Percentiles rank a stretch among this genome's conserved stretches.
Evolutionary conservation across 2,113 vertebrate species (phyloP).

Genomic region (Chelonoidis abingdonii): DNA sequence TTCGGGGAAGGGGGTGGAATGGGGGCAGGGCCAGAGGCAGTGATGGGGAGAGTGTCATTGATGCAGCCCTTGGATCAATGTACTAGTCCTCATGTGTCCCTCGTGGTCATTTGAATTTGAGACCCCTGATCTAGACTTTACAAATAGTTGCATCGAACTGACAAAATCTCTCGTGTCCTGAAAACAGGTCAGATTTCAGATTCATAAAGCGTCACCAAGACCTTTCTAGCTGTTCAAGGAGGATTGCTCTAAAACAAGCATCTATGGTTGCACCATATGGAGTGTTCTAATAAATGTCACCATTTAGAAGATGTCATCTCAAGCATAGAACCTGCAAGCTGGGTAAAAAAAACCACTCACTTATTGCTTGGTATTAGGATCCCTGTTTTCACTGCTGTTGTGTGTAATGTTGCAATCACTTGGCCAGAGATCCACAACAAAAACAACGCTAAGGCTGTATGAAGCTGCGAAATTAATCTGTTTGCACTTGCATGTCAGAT

Average conservation of each 20-base stretch:
- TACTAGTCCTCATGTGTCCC: no score
- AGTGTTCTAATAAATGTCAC: neutral
- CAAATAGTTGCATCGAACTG: neutral
- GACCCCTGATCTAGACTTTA: neutral
- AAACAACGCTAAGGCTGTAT: accelerated
- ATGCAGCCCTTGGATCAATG: no score
- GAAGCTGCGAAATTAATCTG: neutral
- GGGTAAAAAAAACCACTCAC: neutral
- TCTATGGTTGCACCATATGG: neutral
- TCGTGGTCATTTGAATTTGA: no score
- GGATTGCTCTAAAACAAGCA: neutral
- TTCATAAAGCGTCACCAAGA: neutral
- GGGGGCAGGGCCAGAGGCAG: no score
- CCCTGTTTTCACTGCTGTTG: neutral
- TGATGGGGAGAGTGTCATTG: no score
- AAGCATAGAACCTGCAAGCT: neutral
- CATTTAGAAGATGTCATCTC: accelerated
- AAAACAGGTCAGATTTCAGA: neutral
- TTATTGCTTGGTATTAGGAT: no score
- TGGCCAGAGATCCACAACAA: accelerated
- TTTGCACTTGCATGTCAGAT: accelerated
- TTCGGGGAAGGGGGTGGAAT: no score
- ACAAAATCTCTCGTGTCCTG: neutral
- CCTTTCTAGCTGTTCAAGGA: neutral
- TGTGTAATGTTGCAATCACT: accelerated